phyloP scores from a whole-genome alignment of 2,113 vertebrate genomes.

The Ammodytes dubius region DNA sequence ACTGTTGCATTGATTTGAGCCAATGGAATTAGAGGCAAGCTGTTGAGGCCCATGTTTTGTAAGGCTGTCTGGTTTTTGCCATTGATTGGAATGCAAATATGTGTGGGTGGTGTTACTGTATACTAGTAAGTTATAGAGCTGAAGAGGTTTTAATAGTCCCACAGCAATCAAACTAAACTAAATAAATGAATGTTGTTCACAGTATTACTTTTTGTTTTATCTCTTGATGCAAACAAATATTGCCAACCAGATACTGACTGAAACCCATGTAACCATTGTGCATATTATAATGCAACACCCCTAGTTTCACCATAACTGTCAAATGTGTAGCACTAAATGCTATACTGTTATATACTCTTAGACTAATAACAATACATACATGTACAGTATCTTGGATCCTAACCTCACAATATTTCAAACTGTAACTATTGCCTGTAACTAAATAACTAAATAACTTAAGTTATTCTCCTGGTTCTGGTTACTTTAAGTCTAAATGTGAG shows the following conservation, averaged over 20 bases:
- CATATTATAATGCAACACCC: slow-evolving; percentile 2
- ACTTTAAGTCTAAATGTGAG: neutral
- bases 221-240: neutral
- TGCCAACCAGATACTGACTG: slow-evolving; percentile 5
- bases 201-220: slow-evolving; percentile 7
- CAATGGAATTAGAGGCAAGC: slow-evolving; percentile 30
- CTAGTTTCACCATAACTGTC: neutral
- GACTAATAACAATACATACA: slow-evolving; percentile 16
- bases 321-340: neutral
- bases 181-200: neutral
- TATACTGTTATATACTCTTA: neutral
- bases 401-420: neutral
- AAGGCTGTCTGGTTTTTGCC: slow-evolving; percentile 24
- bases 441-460: no score
- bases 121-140: slow-evolving; percentile 19
- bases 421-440: neutral
- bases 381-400: no score
- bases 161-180: no score
- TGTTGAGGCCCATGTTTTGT: slow-evolving; percentile 19
- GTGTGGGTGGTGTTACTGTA: slow-evolving; percentile 24
- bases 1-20: slow-evolving; percentile 54
- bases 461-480: neutral
- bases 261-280: slow-evolving; percentile 1
- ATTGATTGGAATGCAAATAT: slow-evolving; percentile 49
- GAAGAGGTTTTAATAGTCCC: neutral